These are phyloP conservation scores for Anabacerthia variegaticeps DNA, from an alignment of 2,797 vertebrate species.

Conservation along the genomic window DNA sequence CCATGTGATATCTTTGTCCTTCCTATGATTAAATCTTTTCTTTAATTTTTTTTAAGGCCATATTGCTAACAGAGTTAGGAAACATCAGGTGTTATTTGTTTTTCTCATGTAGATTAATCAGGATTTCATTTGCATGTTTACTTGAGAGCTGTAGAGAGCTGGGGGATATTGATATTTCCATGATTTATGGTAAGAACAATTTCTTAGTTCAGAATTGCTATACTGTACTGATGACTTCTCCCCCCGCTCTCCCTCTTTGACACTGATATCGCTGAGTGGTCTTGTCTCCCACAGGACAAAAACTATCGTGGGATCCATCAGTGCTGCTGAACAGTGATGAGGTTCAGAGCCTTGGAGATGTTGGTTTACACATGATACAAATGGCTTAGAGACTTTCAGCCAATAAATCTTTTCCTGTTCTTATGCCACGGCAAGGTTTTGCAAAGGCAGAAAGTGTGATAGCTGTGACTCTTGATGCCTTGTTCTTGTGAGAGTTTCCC, in stretches of 20 bases:
- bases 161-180: not conserved
- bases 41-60: not conserved
- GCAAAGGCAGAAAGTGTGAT: not conserved
- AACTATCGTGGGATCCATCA: fast-evolving
- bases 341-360: not conserved
- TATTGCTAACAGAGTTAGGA: not conserved
- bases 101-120: conserved; percentile 39
- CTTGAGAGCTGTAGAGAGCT: not conserved
- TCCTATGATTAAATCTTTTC: not conserved
- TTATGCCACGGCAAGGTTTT: not conserved
- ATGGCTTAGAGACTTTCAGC: not conserved
- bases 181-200: not conserved
- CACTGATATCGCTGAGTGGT: not conserved
- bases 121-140: conserved; percentile 11
- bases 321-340: not conserved
- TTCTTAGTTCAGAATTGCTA: not conserved
- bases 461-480: not conserved
- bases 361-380: not conserved
- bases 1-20: conserved; percentile 29
- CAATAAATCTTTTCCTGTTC: not conserved
- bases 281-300: not conserved
- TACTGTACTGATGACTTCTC: not conserved
- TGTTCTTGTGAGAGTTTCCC: not conserved
- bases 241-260: not conserved
- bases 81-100: conserved; percentile 52